Conservation (phyloP, 2,888 invertebrate genomes). For the Tetragonisca angustula region DNA sequence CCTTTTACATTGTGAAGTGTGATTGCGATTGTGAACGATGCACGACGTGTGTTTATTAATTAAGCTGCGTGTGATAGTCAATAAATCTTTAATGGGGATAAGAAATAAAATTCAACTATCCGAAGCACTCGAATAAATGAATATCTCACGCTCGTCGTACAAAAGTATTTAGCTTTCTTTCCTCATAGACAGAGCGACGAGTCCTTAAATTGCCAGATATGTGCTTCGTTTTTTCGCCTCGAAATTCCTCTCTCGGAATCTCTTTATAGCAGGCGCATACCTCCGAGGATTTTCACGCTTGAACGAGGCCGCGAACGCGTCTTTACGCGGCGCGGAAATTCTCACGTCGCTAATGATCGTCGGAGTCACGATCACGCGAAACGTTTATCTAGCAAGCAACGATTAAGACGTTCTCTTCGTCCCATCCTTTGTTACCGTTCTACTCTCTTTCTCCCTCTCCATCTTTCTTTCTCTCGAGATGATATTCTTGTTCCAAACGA, state of each 20-base stretch:
- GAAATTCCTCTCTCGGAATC: slow-evolving; percentile 16
- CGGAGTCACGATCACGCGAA: slow-evolving; percentile 18
- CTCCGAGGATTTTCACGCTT: slow-evolving; percentile 14
- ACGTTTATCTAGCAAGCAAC: slow-evolving; percentile 14
- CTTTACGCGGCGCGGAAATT: slow-evolving; percentile 12
- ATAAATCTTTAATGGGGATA: no score
- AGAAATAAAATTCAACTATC: not conserved
- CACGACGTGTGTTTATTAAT: no score
- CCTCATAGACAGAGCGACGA: not conserved
- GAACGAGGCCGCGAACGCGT: not conserved
- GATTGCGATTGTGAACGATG: no score
- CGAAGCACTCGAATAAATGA: not conserved
- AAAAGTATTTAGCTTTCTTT: not conserved
- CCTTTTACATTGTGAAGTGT: no score
- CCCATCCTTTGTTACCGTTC: not conserved
- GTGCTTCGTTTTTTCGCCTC: slow-evolving; percentile 2
- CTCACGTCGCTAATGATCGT: slow-evolving; percentile 37
- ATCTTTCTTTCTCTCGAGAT: not conserved
- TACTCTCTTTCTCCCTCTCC: not conserved
- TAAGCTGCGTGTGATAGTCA: no score
- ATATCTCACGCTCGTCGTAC: not conserved
- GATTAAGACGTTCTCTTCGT: slow-evolving; percentile 33
- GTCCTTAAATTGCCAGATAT: slow-evolving; percentile 2
- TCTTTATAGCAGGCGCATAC: slow-evolving; percentile 42
- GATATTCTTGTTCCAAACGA: slow-evolving; percentile 1